A percentile compares a stretch with the other conserved stretches of the same genome.
phyloP scores from a whole-genome alignment of 1,140 invertebrate species.

The Pseudomyrmex gracilis region DNA sequence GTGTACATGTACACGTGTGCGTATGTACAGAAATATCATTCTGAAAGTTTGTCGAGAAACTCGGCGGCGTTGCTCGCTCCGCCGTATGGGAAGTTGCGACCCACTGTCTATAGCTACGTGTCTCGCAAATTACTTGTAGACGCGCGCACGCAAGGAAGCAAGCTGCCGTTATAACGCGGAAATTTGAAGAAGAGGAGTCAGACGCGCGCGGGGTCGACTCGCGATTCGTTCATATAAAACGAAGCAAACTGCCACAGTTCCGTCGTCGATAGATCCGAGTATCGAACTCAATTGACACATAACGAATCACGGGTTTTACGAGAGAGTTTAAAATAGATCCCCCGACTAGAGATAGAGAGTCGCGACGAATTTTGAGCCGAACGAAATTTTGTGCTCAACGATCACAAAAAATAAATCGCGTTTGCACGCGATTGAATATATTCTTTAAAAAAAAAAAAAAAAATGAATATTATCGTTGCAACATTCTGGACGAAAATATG shows the following conservation, averaged over 20 bases:
- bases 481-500: no score
- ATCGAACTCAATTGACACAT: conserved; percentile 31
- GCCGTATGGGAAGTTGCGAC: conserved; percentile 22
- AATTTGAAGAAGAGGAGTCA: conserved; percentile 30
- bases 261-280: neutral
- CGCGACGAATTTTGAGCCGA: neutral
- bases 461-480: no score
- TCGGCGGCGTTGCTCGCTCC: neutral
- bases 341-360: neutral
- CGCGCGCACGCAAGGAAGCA: neutral
- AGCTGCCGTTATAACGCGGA: conserved; percentile 4
- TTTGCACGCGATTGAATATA: no score
- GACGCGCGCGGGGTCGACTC: neutral
- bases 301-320: conserved; percentile 27
- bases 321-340: conserved; percentile 35
- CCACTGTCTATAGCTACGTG: conserved; percentile 12
- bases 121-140: conserved; percentile 48
- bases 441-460: no score
- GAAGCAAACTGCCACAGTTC: neutral
- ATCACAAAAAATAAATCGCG: no score
- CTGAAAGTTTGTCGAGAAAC: conserved; percentile 38
- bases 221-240: no score
- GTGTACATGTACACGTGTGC: neutral
- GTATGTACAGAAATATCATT: conserved; percentile 30
- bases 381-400: neutral